These are phyloP conservation scores for Rhinoraja longicauda DNA, from an alignment of 2,797 vertebrate genomes.

Conservation along the genomic window DNA sequence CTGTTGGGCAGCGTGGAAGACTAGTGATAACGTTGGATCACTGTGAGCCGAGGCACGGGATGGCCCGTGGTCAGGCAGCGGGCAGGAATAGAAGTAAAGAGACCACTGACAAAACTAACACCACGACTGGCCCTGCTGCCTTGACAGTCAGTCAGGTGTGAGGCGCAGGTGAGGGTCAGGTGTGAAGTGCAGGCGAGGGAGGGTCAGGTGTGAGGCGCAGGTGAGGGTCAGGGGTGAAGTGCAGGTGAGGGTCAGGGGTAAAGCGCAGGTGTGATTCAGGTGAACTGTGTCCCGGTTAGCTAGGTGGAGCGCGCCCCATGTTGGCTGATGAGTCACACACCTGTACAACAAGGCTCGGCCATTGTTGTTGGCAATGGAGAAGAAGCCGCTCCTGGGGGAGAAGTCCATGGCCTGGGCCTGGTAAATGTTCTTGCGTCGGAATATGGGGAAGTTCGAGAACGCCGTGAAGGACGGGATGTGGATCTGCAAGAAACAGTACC, in stretches of 20 bases:
- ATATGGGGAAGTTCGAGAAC: slow-evolving; percentile 84
- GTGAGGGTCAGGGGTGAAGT: too few species aligned
- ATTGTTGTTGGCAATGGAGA: slow-evolving; percentile 83
- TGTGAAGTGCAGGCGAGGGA: too few species aligned
- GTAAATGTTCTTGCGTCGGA: slow-evolving; percentile 64
- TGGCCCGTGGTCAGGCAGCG: background rate
- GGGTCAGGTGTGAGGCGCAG: too few species aligned
- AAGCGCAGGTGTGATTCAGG: background rate
- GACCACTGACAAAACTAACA: background rate
- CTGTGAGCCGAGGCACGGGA: background rate
- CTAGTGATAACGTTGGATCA: background rate
- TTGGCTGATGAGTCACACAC: slow-evolving; percentile 52
- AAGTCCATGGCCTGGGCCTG: slow-evolving; percentile 73
- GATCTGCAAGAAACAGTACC: slow-evolving; percentile 58
- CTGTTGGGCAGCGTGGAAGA: background rate
- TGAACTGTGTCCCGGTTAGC: too few species aligned
- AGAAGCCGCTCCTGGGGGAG: slow-evolving; percentile 85
- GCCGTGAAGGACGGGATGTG: slow-evolving; percentile 80
- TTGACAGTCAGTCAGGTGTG: too few species aligned
- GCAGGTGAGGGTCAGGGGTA: background rate
- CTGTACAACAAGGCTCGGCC: slow-evolving; percentile 81
- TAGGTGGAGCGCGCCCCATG: too few species aligned
- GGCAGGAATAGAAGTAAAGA: background rate
- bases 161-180: too few species aligned
- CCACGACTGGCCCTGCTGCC: background rate